Evolutionary conservation across 2,797 vertebrate species (phyloP).

Genomic region (Cynodonichthys magdalenae): DNA sequence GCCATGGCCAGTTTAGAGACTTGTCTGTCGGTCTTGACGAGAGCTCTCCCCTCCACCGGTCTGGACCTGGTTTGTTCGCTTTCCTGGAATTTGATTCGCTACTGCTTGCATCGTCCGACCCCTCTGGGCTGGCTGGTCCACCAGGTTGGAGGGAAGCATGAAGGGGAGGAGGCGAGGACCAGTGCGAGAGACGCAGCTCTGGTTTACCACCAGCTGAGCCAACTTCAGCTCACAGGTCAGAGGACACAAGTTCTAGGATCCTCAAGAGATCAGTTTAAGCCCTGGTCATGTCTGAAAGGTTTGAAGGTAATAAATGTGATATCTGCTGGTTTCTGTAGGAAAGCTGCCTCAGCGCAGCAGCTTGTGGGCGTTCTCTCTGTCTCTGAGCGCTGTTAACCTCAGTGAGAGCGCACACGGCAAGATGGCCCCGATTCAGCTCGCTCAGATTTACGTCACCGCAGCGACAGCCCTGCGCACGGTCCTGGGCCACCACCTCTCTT

Average conservation of each 20-base stretch:
- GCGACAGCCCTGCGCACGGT: slow-evolving; percentile 88
- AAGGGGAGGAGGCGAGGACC: slow-evolving; percentile 92
- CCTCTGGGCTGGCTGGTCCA: slow-evolving; percentile 93
- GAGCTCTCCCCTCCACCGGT: slow-evolving; percentile 88
- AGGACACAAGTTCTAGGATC: neutral
- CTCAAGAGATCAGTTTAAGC: too few relatives aligned
- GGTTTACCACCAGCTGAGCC: slow-evolving; percentile 93
- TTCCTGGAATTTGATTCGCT: slow-evolving; percentile 96
- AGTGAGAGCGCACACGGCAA: slow-evolving; percentile 92
- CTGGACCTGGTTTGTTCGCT: slow-evolving; percentile 93
- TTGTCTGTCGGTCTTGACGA: slow-evolving; percentile 88
- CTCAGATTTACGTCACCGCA: slow-evolving; percentile 93
- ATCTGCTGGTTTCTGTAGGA: slow-evolving; percentile 72
- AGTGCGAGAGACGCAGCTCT: slow-evolving; percentile 91
- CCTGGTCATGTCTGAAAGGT: neutral
- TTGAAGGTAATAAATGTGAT: neutral
- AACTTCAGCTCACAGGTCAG: slow-evolving; percentile 94
- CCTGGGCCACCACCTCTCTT: slow-evolving; percentile 86
- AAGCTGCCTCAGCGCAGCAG: slow-evolving; percentile 89
- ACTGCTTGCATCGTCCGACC: slow-evolving; percentile 90
- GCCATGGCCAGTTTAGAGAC: slow-evolving; percentile 90
- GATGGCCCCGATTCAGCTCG: slow-evolving; percentile 86
- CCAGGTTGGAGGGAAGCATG: slow-evolving; percentile 87
- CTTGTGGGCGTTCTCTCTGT: slow-evolving; percentile 90
- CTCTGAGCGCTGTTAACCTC: slow-evolving; percentile 93